Base-by-base conservation (phyloP, 2,797 vertebrate genomes). In the Euthynnus affinis region DNA sequence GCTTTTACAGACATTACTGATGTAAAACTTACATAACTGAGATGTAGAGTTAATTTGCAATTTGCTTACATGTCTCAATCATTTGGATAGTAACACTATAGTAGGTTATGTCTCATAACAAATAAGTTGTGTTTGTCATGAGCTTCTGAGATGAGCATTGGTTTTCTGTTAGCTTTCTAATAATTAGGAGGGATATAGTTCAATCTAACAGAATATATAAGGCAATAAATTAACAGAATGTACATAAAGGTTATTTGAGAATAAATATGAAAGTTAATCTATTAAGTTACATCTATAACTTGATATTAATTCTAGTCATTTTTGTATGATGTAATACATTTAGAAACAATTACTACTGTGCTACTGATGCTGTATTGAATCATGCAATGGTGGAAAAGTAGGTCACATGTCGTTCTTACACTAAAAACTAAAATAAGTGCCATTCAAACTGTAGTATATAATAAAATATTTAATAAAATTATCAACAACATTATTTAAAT, bases 301-400 rank as follows among this genome's bases (percentile, higher is more conserved):
- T 22, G 13, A 37, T 51, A 51, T 5, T 42, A 42, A 51, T 9
- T 9, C 49, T 22, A n/a, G 12, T 1, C 23, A 17, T 48, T 48
- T 17, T 48, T 17, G 44, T 18, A 53, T 53, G 23, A 32, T 6
- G 49, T 74, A 62, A 49, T 62, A 46, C 48, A 15, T 79, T 37
- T 27, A 55, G 29, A 57, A 23, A 27, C 23, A 7, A 20, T 68
- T 49, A 49, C 46, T 42, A 14, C 37, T 12, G 37, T 49, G n/a
- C 46, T 42, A 42, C 37, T 12, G 37, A 37, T 37, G 37, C 2
- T 17, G 14, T 48, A 48, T 18, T 48, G 5, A 18, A 18, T 18
- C 18, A 49, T 18, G 7, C 18, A 49, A 10, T 55, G 14, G 65
- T 56, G 10, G 4, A 52, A 56, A 66, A 23, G 46, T 32, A 44